Conservation (phyloP, 2,113 vertebrate genomes). For the Corapipo altera region DNA sequence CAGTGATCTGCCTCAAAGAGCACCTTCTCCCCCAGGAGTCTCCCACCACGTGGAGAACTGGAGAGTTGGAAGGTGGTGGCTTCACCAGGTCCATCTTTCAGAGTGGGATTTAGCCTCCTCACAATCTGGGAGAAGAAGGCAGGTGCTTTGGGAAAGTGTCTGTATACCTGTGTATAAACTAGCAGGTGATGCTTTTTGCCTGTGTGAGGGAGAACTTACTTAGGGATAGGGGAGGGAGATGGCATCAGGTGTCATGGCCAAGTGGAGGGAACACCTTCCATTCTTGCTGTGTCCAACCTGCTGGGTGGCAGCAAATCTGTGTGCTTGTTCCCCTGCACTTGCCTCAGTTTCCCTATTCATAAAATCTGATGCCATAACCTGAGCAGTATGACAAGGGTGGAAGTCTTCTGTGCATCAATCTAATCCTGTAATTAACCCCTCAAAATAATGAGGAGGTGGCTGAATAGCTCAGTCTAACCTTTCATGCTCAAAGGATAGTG, state of each 20-base stretch:
- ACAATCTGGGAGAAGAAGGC: not conserved
- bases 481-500: not conserved
- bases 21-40: not conserved
- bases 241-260: not conserved
- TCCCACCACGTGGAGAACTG: not conserved
- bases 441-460: not conserved
- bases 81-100: not conserved
- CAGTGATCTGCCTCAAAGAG: not conserved
- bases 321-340: fast-evolving
- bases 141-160: not conserved
- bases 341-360: not conserved
- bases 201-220: not conserved
- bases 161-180: not conserved
- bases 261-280: fast-evolving
- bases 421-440: not conserved
- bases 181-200: not conserved
- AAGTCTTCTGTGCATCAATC: not conserved
- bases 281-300: not conserved
- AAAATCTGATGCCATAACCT: not conserved
- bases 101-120: not conserved
- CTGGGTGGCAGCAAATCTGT: not conserved
- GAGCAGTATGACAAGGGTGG: not conserved
- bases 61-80: not conserved
- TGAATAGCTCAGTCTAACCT: not conserved
- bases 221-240: not conserved